These are phyloP conservation scores for Tangara arthus DNA, from an alignment of 2,797 vertebrate genomes.

Conservation along the genomic window DNA sequence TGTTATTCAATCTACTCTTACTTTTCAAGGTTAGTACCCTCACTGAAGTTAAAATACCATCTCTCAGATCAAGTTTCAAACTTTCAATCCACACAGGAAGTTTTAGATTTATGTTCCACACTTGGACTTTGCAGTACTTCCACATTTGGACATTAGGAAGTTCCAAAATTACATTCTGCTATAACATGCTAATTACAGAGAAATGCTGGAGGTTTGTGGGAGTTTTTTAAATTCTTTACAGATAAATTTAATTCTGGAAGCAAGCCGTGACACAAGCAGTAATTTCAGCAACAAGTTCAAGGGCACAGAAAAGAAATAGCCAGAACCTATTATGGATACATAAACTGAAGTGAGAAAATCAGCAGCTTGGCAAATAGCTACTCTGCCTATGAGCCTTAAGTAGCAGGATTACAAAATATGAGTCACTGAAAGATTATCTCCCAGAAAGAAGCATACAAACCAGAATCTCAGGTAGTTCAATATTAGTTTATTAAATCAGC, in stretches of 20 bases:
- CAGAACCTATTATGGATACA: background rate
- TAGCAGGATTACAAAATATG: background rate
- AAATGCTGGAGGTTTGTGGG: background rate
- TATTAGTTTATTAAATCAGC: conserved; percentile 68
- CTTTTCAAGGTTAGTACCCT: background rate
- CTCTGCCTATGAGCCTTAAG: background rate
- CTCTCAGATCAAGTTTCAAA: background rate
- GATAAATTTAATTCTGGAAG: background rate
- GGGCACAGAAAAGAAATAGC: background rate
- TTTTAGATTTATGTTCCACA: background rate
- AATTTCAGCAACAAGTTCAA: background rate
- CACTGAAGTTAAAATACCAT: background rate
- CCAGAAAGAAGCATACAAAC: background rate
- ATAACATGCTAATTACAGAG: background rate
- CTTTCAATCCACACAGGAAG: background rate
- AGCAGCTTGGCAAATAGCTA: background rate
- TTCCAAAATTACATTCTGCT: background rate
- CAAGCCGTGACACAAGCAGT: background rate
- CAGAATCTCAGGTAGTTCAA: background rate
- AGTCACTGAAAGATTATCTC: background rate
- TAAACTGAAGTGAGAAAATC: background rate
- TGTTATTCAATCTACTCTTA: background rate
- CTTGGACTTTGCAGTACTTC: background rate
- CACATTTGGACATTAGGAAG: background rate
- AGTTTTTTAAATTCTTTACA: background rate